Evolutionary conservation across 2,888 invertebrate species (phyloP).

Genomic region (Leptinotarsa haldemani): DNA sequence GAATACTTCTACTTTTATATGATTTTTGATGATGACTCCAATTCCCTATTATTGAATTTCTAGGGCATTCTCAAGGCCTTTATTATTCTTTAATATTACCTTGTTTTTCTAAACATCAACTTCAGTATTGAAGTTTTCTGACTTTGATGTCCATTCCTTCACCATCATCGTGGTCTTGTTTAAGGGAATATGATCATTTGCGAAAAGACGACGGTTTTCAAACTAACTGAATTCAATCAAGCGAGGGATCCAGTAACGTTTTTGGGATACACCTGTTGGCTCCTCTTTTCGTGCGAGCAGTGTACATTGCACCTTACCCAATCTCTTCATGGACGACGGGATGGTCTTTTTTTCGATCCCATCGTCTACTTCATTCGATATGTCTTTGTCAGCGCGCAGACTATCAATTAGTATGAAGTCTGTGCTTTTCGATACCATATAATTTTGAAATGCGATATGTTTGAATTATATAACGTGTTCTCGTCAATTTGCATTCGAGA

Average conservation of each 20-base stretch:
- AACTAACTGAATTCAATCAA: too few species aligned
- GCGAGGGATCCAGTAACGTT: not conserved
- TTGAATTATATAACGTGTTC: constrained; percentile 42
- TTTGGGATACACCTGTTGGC: not conserved
- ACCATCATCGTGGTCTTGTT: too few species aligned
- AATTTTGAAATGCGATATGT: constrained; percentile 45
- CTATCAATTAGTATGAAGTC: constrained; percentile 46
- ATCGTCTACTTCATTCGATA: constrained; percentile 51
- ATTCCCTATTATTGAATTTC: too few species aligned
- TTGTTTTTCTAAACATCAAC: too few species aligned
- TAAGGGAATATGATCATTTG: too few species aligned
- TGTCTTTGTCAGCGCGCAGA: constrained; percentile 44
- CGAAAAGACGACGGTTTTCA: too few species aligned
- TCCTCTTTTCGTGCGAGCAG: constrained; percentile 9
- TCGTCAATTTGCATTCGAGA: constrained; percentile 32
- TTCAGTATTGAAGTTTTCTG: too few species aligned
- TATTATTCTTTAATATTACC: too few species aligned
- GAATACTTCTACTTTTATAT: too few species aligned
- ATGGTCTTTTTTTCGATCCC: constrained; percentile 23
- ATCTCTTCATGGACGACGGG: constrained; percentile 23
- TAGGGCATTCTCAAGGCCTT: too few species aligned
- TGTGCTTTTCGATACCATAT: constrained; percentile 31
- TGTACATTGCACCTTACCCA: constrained; percentile 24
- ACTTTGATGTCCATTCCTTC: too few species aligned
- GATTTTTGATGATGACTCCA: too few species aligned